Conservation (phyloP, 2,797 vertebrate genomes). For the Bufotes viridis region DNA sequence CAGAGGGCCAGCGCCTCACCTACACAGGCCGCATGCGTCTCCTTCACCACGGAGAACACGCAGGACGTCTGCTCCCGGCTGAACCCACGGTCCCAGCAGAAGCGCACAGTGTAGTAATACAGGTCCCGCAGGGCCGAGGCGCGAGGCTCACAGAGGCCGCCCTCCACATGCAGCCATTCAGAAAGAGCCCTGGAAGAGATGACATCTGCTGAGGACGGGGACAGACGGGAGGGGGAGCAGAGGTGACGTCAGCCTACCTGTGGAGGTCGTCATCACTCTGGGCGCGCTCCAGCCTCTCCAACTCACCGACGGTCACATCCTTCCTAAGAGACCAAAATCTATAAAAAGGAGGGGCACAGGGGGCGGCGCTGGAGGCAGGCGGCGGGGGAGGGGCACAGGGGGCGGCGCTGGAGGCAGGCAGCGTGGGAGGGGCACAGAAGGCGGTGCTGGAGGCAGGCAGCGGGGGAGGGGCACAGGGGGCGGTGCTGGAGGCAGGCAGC, state of each 20-base stretch:
- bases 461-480: not conserved
- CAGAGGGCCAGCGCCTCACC: not conserved
- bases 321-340: not conserved
- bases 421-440: not conserved
- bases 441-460: no score
- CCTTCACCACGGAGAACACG: constrained; percentile 31
- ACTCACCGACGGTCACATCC: not conserved
- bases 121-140: constrained; percentile 26
- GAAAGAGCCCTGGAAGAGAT: constrained; percentile 6
- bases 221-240: not conserved
- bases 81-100: constrained; percentile 28
- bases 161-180: not conserved
- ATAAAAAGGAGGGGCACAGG: not conserved
- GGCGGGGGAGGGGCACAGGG: not conserved
- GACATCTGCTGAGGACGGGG: not conserved
- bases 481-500: fast-evolving
- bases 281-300: not conserved
- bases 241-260: not conserved
- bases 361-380: not conserved
- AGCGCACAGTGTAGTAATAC: constrained; percentile 10
- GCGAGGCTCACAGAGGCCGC: not conserved
- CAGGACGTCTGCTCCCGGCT: constrained; percentile 41
- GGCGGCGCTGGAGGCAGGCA: no score
- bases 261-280: not conserved
- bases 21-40: not conserved